A percentile compares a stretch with the other conserved stretches of the same genome.
These are phyloP conservation scores for Struthio camelus DNA, from an alignment of 2,113 vertebrate species.

Conservation along the genomic window DNA sequence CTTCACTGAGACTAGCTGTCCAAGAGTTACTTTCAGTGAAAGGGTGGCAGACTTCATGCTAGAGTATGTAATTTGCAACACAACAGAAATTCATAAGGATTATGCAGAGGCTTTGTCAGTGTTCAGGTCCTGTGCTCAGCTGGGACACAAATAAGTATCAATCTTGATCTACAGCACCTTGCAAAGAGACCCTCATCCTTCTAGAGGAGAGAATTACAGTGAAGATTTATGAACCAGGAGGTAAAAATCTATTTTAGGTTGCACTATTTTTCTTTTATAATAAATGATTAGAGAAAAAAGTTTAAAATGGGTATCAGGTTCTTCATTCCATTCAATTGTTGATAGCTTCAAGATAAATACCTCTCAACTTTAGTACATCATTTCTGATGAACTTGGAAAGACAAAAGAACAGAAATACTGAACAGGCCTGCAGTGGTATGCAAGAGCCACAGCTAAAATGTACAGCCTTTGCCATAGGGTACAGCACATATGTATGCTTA, in stretches of 20 bases:
- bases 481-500: background rate
- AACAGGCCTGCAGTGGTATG: background rate
- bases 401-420: background rate
- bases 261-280: conserved; percentile 51
- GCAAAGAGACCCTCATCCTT: background rate
- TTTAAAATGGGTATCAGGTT: conserved; percentile 38
- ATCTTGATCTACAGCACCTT: conserved; percentile 31
- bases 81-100: background rate
- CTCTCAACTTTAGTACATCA: background rate
- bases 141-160: conserved; percentile 18
- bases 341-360: conserved; percentile 36
- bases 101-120: background rate
- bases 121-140: background rate
- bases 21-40: background rate
- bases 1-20: background rate
- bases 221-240: background rate
- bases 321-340: conserved; percentile 9
- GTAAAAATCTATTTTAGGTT: conserved; percentile 7
- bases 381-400: background rate
- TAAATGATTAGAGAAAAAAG: conserved; percentile 16
- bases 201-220: background rate
- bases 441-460: background rate
- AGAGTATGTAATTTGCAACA: background rate
- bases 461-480: background rate
- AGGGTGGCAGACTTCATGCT: background rate